phyloP scores from a whole-genome alignment of 1,140 invertebrate species.

The Pseudomyrmex gracilis region DNA sequence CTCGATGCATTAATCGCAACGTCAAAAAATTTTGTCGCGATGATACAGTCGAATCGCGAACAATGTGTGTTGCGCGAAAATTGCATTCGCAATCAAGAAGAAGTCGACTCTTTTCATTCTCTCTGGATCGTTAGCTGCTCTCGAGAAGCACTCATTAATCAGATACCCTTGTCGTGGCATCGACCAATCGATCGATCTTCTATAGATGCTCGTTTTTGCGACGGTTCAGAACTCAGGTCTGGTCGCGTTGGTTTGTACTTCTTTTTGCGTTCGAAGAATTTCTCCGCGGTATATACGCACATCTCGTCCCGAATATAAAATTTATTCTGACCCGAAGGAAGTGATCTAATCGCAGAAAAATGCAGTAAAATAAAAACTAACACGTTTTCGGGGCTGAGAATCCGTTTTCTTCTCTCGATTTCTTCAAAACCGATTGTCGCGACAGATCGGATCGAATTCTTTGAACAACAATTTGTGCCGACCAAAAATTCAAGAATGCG shows the following conservation, averaged over 20 bases:
- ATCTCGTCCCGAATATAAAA: background rate
- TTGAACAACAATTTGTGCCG: slow-evolving; percentile 73
- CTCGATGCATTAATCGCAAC: background rate
- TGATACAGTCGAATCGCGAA: background rate
- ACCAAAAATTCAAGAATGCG: background rate
- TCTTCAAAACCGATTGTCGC: slow-evolving; percentile 65
- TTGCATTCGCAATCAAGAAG: slow-evolving; percentile 34
- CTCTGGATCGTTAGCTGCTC: slow-evolving; percentile 44
- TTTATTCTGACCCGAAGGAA: background rate
- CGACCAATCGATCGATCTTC: slow-evolving; percentile 16
- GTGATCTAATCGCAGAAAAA: background rate
- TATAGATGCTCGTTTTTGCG: slow-evolving; percentile 20
- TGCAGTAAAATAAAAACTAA: background rate
- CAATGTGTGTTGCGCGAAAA: slow-evolving; percentile 31
- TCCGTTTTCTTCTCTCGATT: background rate
- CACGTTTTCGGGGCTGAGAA: background rate
- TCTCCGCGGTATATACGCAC: background rate
- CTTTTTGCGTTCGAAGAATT: slow-evolving; percentile 24
- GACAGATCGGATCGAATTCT: slow-evolving; percentile 57
- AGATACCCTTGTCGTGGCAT: slow-evolving; percentile 28
- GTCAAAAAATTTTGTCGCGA: background rate
- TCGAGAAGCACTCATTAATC: slow-evolving; percentile 48
- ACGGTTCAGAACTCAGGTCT: slow-evolving; percentile 5
- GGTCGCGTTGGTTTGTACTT: slow-evolving; percentile 20
- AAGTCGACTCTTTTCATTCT: slow-evolving; percentile 43